These are phyloP conservation scores for Zoanthus sansibaricus DNA, from an alignment of 92 coral and sea anemone species.

Conservation along the genomic window DNA sequence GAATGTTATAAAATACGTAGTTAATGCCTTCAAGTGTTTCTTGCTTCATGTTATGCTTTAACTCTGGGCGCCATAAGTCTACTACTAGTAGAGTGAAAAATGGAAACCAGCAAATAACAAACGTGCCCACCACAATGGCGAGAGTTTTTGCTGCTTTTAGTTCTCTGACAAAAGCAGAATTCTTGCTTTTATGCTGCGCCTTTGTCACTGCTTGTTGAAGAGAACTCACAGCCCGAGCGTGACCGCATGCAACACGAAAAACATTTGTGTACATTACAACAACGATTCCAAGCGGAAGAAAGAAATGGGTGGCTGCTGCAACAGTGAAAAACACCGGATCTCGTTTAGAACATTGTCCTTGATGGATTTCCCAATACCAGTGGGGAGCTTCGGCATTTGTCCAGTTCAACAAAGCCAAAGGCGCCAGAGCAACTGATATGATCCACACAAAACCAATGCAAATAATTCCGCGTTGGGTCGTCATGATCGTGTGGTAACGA, in stretches of 20 bases:
- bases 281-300: constrained; percentile 75
- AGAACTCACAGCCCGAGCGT: constrained; percentile 90
- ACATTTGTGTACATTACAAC: constrained; percentile 82
- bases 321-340: constrained; percentile 83
- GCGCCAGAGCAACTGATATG: constrained; percentile 62
- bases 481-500: constrained; percentile 86
- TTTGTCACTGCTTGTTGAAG: constrained; percentile 64
- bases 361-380: constrained; percentile 26
- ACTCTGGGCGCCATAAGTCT: constrained; percentile 60
- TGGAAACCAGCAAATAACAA: constrained; percentile 92
- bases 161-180: constrained; percentile 78
- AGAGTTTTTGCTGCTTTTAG: constrained; percentile 95
- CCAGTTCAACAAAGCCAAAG: constrained; percentile 76
- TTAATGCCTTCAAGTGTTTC: neutral
- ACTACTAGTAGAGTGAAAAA: constrained; percentile 64
- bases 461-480: constrained; percentile 57
- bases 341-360: constrained; percentile 53
- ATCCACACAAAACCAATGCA: constrained; percentile 80
- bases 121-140: constrained; percentile 91
- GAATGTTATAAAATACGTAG: neutral
- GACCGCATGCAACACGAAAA: constrained; percentile 86
- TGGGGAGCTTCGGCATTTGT: constrained; percentile 52
- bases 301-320: constrained; percentile 68
- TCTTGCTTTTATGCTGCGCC: constrained; percentile 50
- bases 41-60: neutral